Percentiles rank a stretch among this genome's conserved stretches.
phyloP scores from a whole-genome alignment of 2,888 invertebrate species.

The Clostera curtula region DNA sequence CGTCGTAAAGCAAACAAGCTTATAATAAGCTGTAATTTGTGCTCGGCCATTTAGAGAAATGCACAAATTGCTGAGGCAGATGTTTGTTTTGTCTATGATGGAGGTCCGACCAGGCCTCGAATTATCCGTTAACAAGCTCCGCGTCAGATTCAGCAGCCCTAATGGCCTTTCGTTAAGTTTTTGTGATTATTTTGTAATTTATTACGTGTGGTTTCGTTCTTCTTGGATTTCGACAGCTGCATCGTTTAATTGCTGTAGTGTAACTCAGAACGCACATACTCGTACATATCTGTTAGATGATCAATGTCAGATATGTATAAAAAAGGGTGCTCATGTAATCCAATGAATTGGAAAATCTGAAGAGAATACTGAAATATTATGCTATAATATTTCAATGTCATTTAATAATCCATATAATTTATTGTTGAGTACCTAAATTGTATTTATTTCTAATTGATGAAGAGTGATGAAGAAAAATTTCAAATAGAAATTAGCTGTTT shows the following conservation, averaged over 20 bases:
- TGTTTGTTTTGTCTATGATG: conserved; percentile 75
- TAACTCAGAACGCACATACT: too few species aligned
- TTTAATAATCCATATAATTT: too few species aligned
- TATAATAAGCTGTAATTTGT: conserved; percentile 75
- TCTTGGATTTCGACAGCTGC: conserved; percentile 60
- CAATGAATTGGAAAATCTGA: too few species aligned
- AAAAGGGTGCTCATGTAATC: too few species aligned
- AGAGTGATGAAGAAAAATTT: too few species aligned
- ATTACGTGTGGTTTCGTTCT: conserved; percentile 57
- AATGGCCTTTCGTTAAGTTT: conserved; percentile 74
- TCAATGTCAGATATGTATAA: too few species aligned
- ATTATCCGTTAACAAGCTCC: conserved; percentile 73
- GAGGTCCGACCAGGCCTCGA: conserved; percentile 63
- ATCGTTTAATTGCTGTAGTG: conserved; percentile 51
- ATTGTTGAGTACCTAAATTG: too few species aligned
- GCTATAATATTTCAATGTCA: too few species aligned
- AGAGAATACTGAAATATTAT: too few species aligned
- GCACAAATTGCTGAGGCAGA: conserved; percentile 72
- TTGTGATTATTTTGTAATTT: conserved; percentile 67
- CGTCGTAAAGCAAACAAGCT: conserved; percentile 75
- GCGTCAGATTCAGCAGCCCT: conserved; percentile 75
- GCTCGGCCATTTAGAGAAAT: conserved; percentile 74
- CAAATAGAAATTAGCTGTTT: too few species aligned
- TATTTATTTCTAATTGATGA: too few species aligned
- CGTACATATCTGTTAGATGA: too few species aligned